phyloP scores from a whole-genome alignment of 2,888 invertebrate species.

The Athripsodes cinereus region DNA sequence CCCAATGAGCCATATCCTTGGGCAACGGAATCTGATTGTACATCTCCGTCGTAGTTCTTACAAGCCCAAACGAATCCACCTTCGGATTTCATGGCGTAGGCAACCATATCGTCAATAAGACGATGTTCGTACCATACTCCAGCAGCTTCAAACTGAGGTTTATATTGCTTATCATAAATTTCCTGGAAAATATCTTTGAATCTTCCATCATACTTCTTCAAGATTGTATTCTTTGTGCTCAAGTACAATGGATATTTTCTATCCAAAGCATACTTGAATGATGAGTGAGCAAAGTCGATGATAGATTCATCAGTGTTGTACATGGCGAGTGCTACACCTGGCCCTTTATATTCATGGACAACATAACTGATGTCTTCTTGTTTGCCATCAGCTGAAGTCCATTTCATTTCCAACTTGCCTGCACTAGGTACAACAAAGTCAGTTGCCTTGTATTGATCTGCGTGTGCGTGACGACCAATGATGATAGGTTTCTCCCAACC shows the following conservation, averaged over 20 bases:
- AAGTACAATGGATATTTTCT: slow-evolving; percentile 85
- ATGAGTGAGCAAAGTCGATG: slow-evolving; percentile 89
- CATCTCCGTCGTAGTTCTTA: slow-evolving; percentile 99
- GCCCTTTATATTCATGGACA: slow-evolving; percentile 78
- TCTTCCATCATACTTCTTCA: slow-evolving; percentile 93
- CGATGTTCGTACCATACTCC: slow-evolving; percentile 98
- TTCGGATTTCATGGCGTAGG: slow-evolving; percentile 94
- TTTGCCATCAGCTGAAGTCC: slow-evolving; percentile 59
- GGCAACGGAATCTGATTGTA: slow-evolving; percentile 96
- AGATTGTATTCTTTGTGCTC: slow-evolving; percentile 95
- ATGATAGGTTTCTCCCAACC: slow-evolving; percentile 96
- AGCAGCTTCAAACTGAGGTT: slow-evolving; percentile 71
- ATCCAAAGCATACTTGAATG: slow-evolving; percentile 82
- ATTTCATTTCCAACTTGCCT: slow-evolving; percentile 82
- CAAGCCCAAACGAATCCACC: slow-evolving; percentile 99
- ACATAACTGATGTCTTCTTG: slow-evolving; percentile 59
- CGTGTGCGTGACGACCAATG: slow-evolving; percentile 97
- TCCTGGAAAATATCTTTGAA: slow-evolving; percentile 98
- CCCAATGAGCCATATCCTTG: slow-evolving; percentile 96
- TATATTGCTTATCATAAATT: slow-evolving; percentile 86
- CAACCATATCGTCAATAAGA: slow-evolving; percentile 98
- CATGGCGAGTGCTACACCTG: slow-evolving; percentile 93
- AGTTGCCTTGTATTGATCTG: slow-evolving; percentile 95
- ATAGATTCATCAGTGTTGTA: slow-evolving; percentile 96
- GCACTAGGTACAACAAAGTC: slow-evolving; percentile 92